Conservation (phyloP, 2,888 invertebrate genomes). For the Drosophila melanosoma region DNA sequence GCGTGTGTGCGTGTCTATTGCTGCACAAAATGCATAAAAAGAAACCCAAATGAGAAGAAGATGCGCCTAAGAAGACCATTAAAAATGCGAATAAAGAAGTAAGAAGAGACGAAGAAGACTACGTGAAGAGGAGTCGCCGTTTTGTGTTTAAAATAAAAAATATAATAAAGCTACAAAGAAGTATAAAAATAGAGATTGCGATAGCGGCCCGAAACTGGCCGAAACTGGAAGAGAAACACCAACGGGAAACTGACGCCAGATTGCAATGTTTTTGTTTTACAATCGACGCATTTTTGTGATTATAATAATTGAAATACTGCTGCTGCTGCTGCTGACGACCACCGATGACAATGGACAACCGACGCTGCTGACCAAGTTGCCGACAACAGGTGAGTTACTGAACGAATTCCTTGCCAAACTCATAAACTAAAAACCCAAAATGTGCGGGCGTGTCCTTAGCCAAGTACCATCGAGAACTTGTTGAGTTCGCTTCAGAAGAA, state of each 20-base stretch:
- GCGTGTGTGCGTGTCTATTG: slow-evolving; percentile 22
- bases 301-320: slow-evolving; percentile 85
- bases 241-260: slow-evolving; percentile 77
- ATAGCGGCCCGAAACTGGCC: slow-evolving; percentile 28
- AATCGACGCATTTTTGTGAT: slow-evolving; percentile 88
- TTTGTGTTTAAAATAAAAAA: slow-evolving; percentile 10
- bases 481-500: slow-evolving; percentile 60
- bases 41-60: slow-evolving; percentile 34
- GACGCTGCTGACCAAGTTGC: slow-evolving; percentile 70
- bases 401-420: slow-evolving; percentile 33
- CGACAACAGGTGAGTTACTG: slow-evolving; percentile 80
- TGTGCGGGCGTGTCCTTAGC: slow-evolving; percentile 62
- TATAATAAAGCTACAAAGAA: background rate
- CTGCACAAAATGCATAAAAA: slow-evolving; percentile 45
- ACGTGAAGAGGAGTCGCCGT: slow-evolving; percentile 11
- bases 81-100: slow-evolving; percentile 20
- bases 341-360: slow-evolving; percentile 77
- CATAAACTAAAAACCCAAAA: slow-evolving; percentile 68
- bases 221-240: slow-evolving; percentile 32
- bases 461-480: slow-evolving; percentile 53
- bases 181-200: slow-evolving; percentile 28
- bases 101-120: slow-evolving; percentile 24
- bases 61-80: slow-evolving; percentile 38
- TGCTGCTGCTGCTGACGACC: slow-evolving; percentile 77
- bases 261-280: slow-evolving; percentile 91